These are phyloP conservation scores for Rhodophaea formosa DNA, from an alignment of 2,888 invertebrate species.

Conservation along the genomic window DNA sequence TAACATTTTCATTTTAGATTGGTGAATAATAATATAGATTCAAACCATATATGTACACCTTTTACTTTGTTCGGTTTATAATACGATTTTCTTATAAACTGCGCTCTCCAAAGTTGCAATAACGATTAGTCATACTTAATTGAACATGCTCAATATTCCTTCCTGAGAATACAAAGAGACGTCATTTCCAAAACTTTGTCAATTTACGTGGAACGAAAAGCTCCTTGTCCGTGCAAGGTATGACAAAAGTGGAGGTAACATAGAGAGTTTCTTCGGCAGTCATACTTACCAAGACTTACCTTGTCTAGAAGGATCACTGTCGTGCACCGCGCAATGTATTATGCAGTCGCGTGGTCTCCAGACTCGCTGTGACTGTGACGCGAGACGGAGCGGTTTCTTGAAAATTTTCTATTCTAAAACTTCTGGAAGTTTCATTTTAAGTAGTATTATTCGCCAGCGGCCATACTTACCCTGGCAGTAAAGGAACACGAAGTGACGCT, in stretches of 20 bases:
- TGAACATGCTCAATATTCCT: constrained; percentile 68
- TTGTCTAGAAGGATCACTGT: constrained; percentile 77
- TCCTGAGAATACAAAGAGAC: constrained; percentile 69
- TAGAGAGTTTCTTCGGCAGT: constrained; percentile 69
- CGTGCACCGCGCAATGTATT: constrained; percentile 79
- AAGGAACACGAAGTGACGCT: too few relatives aligned
- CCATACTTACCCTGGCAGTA: too few relatives aligned
- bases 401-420: constrained; percentile 66
- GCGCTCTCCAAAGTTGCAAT: constrained; percentile 49
- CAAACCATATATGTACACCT: neutral
- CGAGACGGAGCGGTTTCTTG: constrained; percentile 62
- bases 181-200: constrained; percentile 72
- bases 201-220: constrained; percentile 71
- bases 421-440: too few relatives aligned
- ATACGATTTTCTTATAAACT: constrained; percentile 35
- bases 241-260: constrained; percentile 70
- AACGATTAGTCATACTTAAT: constrained; percentile 63
- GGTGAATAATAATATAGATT: too few relatives aligned
- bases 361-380: constrained; percentile 60
- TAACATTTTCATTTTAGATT: too few relatives aligned
- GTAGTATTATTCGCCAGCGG: too few relatives aligned
- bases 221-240: constrained; percentile 67
- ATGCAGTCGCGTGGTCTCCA: constrained; percentile 60
- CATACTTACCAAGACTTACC: constrained; percentile 60
- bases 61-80: neutral